phyloP scores from a whole-genome alignment of 1,140 invertebrate genomes.

The Geopemphigus sp. region DNA sequence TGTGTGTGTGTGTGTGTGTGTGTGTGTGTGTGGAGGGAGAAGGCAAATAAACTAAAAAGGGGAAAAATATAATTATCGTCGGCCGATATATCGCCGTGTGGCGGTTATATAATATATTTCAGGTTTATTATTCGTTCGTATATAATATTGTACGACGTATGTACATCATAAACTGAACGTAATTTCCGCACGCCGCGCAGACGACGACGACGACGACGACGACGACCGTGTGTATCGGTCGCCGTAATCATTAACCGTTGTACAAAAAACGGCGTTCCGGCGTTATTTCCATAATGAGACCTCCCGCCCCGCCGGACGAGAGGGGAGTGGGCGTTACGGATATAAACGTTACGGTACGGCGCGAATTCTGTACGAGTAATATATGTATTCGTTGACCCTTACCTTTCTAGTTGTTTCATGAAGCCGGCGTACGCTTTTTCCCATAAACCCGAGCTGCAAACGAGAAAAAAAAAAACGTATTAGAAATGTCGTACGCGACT shows the following conservation, averaged over 20 bases:
- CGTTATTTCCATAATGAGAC: constrained; percentile 39
- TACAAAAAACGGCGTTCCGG: background rate
- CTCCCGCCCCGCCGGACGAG: background rate
- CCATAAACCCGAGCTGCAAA: constrained; percentile 34
- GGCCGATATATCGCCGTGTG: background rate
- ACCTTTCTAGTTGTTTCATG: constrained; percentile 49
- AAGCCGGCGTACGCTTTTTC: constrained; percentile 38
- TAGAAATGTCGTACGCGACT: too few relatives aligned
- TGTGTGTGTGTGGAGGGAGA: background rate
- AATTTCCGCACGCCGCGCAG: constrained; percentile 27
- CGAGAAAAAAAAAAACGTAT: background rate
- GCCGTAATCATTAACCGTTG: background rate
- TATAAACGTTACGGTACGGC: constrained; percentile 29
- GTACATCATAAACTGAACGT: constrained; percentile 16
- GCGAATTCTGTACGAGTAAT: too few relatives aligned
- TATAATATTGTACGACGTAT: background rate
- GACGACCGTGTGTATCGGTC: constrained; percentile 9
- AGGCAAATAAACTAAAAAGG: background rate
- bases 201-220: too few relatives aligned
- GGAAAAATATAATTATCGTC: constrained; percentile 3
- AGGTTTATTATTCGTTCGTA: background rate
- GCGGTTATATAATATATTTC: background rate
- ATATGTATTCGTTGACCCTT: too few relatives aligned
- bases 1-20: too few relatives aligned
- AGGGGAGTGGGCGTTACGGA: constrained; percentile 11